Percentiles rank a stretch among this genome's conserved stretches.
phyloP scores from a whole-genome alignment of 2,888 invertebrate genomes.

The Osmoderma eremita region DNA sequence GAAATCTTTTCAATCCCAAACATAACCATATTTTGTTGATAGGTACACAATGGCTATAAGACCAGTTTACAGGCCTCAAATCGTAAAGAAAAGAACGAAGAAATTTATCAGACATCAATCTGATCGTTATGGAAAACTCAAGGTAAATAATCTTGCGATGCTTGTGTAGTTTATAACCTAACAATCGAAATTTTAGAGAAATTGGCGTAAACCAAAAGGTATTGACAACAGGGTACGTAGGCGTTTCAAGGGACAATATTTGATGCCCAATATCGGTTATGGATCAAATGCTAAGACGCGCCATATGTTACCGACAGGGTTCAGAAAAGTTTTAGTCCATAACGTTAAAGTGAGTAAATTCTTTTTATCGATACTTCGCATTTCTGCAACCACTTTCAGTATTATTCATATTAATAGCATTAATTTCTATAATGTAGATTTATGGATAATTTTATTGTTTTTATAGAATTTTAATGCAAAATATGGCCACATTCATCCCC shows the following conservation, averaged over 20 bases:
- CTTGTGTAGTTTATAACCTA: slow-evolving; percentile 22
- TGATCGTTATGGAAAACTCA: slow-evolving; percentile 96
- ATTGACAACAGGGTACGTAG: slow-evolving; percentile 99
- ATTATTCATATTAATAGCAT: too few species aligned
- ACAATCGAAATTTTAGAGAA: slow-evolving; percentile 70
- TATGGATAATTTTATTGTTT: too few species aligned
- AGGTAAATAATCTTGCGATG: slow-evolving; percentile 68
- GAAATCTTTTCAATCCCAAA: not conserved
- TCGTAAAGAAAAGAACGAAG: slow-evolving; percentile 97
- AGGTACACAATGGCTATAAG: slow-evolving; percentile 82
- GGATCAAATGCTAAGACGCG: slow-evolving; percentile 94
- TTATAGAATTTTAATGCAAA: too few species aligned
- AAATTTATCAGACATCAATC: slow-evolving; percentile 99
- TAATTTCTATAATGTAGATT: too few species aligned
- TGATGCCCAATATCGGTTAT: slow-evolving; percentile 99
- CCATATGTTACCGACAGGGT: slow-evolving; percentile 98
- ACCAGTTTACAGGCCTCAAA: slow-evolving; percentile 88
- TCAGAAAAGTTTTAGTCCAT: slow-evolving; percentile 93
- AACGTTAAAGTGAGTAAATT: slow-evolving; percentile 76
- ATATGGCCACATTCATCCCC: too few species aligned
- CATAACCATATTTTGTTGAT: slow-evolving; percentile 35
- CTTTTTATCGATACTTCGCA: not conserved
- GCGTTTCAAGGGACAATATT: slow-evolving; percentile 98
- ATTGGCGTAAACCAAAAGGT: slow-evolving; percentile 99
- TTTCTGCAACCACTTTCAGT: too few species aligned